A percentile compares a stretch with the other conserved stretches of the same genome.
phyloP scores from a whole-genome alignment of 2,113 vertebrate genomes.

The Macaca fascicularis region DNA sequence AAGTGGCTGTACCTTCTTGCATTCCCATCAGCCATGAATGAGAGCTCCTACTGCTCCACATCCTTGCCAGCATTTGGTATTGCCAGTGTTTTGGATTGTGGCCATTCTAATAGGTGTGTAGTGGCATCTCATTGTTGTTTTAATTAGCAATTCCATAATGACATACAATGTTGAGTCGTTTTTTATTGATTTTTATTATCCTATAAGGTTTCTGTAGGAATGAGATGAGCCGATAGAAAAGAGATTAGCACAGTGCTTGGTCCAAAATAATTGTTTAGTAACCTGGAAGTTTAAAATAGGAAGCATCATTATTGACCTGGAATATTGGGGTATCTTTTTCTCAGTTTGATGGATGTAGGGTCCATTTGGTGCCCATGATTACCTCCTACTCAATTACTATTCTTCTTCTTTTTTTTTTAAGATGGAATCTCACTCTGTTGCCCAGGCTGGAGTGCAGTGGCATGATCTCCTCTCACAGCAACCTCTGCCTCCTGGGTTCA shows the following conservation, averaged over 20 bases:
- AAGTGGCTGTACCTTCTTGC: accelerated
- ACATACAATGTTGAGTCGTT: not conserved
- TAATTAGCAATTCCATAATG: not conserved
- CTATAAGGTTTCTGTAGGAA: not conserved
- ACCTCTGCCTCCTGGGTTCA: no score
- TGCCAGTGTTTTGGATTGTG: not conserved
- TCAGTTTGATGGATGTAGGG: not conserved
- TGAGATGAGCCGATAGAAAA: not conserved
- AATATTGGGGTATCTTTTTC: not conserved
- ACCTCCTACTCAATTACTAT: not conserved
- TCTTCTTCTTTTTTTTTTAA: not conserved
- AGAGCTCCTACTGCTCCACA: accelerated
- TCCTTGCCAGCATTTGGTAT: not conserved
- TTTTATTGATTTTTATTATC: not conserved
- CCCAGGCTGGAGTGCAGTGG: no score
- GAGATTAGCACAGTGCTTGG: not conserved
- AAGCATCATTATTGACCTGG: not conserved
- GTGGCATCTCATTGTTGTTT: not conserved
- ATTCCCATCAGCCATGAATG: not conserved
- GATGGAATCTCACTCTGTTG: no score
- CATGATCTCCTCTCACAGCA: no score
- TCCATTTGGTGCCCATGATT: not conserved
- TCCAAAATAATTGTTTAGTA: not conserved
- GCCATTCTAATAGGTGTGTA: no score
- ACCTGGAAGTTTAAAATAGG: not conserved